A percentile compares a stretch with the other conserved stretches of the same genome.
These are phyloP conservation scores for Aromia moschata DNA, from an alignment of 2,888 invertebrate species.

Conservation along the genomic window DNA sequence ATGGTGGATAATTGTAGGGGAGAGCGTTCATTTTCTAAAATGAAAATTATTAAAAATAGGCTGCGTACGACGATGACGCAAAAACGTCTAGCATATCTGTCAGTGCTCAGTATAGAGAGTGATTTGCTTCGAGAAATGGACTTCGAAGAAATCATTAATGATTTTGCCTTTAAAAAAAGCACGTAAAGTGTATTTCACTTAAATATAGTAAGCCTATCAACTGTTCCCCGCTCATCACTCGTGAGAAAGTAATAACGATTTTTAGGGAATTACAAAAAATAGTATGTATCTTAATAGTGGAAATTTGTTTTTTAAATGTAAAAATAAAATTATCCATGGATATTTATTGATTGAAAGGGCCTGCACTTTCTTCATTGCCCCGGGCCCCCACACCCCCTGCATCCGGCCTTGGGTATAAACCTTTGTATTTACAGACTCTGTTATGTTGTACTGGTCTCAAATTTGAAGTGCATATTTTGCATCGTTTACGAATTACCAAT, in stretches of 20 bases:
- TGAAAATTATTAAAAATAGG: conserved; percentile 14
- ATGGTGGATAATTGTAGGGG: conserved; percentile 7
- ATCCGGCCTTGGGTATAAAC: not conserved
- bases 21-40: conserved; percentile 16
- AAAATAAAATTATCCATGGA: not conserved
- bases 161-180: not conserved
- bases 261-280: not conserved
- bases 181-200: not conserved
- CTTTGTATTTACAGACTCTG: no score
- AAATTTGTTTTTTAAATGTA: not conserved
- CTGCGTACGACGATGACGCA: conserved; percentile 12
- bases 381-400: not conserved
- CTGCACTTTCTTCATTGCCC: not conserved
- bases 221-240: not conserved
- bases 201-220: not conserved
- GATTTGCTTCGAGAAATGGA: not conserved
- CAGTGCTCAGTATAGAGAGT: not conserved
- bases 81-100: not conserved
- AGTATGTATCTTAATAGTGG: not conserved
- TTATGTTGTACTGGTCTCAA: no score
- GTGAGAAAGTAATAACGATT: not conserved
- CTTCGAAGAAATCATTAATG: not conserved
- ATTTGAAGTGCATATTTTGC: no score
- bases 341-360: not conserved
- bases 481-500: no score